Base-by-base conservation (phyloP, 2,797 vertebrate species). In the Characodon lateralis region DNA sequence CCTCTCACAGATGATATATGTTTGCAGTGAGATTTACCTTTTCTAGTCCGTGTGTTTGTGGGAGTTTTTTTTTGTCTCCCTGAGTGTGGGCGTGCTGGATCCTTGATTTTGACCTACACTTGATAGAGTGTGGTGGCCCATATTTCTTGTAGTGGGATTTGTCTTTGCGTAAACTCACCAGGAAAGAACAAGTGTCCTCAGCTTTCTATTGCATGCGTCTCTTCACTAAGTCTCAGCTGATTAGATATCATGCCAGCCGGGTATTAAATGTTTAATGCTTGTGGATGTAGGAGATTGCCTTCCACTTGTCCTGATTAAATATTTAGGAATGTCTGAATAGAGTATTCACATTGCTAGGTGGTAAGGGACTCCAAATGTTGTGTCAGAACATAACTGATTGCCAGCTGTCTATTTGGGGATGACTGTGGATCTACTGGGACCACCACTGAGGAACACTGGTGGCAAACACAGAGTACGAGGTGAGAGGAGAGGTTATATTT, bases 251-350 rank as follows among this genome's bases (percentile, higher is more conserved):
- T 87, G 90, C 87, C 89, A 90, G 90, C 51, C 0, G 87, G 86
- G 90, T 92, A 83, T 92, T 95, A 91, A 94, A 95, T 95, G 83
- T 95, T 95, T 94, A 94, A 95, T 95, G 93, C 76, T 48, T 74
- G 90, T 94, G 89, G 92, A 92, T 95, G 94, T 95, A 92, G 89
- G 83, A 83, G 90, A 95, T 93, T 93, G 90, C 91, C 91, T 92
- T 88, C 88, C 88, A 89, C 93, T 94, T 95, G 95, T 95, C 87
- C 89, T 87, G 89, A 94, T 95, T 93, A 95, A 96, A 95, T 95
- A 95, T 96, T 95, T 94, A 95, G 87, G 76, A 79, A 66, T 53
- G 83, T 88, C 87, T 93, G 93, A 93, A 89, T 84, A 88, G 89
- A 85, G 87, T 78, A 77, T 93, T 93, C 92, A 94, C 92, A 94